These are phyloP conservation scores for Theristicus caerulescens DNA, from an alignment of 2,113 vertebrate species.

Conservation along the genomic window DNA sequence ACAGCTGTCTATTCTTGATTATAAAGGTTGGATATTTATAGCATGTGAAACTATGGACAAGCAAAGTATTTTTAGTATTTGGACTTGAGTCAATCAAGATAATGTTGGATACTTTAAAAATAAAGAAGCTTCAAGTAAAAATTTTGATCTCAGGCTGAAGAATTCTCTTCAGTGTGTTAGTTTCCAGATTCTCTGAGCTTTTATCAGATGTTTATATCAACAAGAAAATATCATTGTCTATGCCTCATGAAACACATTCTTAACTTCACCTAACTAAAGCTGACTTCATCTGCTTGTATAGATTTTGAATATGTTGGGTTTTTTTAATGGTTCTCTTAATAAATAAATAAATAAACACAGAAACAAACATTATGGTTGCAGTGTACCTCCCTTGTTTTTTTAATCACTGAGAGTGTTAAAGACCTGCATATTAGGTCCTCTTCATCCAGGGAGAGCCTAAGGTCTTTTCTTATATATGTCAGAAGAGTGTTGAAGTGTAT, in stretches of 20 bases:
- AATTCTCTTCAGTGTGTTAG: not conserved
- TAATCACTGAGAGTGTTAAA: not conserved
- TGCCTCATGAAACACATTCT: not conserved
- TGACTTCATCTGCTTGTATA: not conserved
- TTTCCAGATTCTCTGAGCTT: not conserved
- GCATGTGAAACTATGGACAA: not conserved
- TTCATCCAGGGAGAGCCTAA: not conserved
- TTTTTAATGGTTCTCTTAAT: not conserved
- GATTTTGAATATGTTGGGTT: not conserved
- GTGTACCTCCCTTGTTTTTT: not conserved
- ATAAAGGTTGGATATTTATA: not conserved
- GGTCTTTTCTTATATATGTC: not conserved
- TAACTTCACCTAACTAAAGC: not conserved
- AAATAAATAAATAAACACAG: not conserved
- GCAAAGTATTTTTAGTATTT: not conserved
- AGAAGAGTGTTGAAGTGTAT: not conserved
- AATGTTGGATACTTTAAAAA: not conserved
- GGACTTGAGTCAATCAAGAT: not conserved
- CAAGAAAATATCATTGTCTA: not conserved
- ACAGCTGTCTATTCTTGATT: not conserved
- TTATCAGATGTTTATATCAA: not conserved
- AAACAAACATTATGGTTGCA: not conserved
- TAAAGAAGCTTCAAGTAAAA: not conserved
- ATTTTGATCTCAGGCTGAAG: not conserved
- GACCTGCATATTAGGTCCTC: not conserved